Evolutionary conservation across 2,888 invertebrate species (phyloP).

Genomic region (Reticulitermes lucifugus): DNA sequence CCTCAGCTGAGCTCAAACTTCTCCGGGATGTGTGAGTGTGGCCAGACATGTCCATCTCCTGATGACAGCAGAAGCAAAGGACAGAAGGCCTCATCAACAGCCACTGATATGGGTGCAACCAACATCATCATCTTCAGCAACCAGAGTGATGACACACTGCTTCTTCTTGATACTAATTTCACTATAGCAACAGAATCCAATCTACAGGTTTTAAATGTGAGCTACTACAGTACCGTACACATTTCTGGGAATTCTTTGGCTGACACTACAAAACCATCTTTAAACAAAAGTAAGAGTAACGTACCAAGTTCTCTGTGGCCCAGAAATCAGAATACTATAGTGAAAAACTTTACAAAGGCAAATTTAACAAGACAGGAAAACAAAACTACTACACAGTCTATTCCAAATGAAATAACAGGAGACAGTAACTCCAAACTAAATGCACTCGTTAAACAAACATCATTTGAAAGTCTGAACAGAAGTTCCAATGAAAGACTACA

Average conservation of each 20-base stretch:
- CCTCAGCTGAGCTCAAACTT: slow-evolving; percentile 63
- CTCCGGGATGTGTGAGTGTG: slow-evolving; percentile 68
- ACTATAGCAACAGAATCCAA: neutral
- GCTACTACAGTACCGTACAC: neutral
- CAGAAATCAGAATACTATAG: neutral
- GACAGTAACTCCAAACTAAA: neutral
- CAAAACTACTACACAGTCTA: neutral
- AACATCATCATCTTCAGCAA: slow-evolving; percentile 30
- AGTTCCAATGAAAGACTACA: neutral
- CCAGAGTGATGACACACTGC: neutral
- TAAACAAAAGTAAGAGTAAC: neutral
- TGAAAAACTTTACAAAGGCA: neutral
- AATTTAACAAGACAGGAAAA: neutral
- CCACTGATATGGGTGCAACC: slow-evolving; percentile 39
- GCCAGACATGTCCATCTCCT: slow-evolving; percentile 64
- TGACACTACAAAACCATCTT: neutral
- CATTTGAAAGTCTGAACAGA: neutral
- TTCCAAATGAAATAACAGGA: neutral
- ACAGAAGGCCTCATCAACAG: neutral
- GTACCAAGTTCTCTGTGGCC: neutral
- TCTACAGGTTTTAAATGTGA: neutral
- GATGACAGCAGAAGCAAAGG: neutral
- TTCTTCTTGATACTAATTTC: neutral
- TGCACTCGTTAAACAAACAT: neutral
- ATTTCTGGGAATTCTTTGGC: neutral